phyloP scores from a whole-genome alignment of 2,113 vertebrate genomes.

The Eublepharis macularius region DNA sequence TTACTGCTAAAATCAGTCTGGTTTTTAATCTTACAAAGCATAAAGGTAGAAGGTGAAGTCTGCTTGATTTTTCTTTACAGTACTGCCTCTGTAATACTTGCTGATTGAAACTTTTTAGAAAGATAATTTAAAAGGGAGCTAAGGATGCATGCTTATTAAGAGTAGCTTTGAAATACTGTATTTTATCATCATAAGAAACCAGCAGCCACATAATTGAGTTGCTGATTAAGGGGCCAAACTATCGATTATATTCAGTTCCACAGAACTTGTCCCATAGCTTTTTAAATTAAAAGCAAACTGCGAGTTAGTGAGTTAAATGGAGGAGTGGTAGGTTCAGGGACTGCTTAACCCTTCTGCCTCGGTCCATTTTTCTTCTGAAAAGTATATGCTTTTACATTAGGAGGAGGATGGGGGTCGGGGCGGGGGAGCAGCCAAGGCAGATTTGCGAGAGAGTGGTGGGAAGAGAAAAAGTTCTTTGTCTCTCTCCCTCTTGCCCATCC shows the following conservation, averaged over 20 bases:
- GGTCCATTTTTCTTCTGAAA: not conserved
- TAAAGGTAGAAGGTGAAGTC: slow-evolving; percentile 50
- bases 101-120: slow-evolving; percentile 54
- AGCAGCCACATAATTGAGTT: not conserved
- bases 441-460: no score
- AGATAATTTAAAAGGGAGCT: slow-evolving; percentile 50
- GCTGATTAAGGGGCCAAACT: not conserved
- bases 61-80: slow-evolving; percentile 49
- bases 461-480: not conserved
- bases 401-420: no score
- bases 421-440: not conserved
- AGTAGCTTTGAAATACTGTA: slow-evolving; percentile 29
- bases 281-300: not conserved
- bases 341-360: not conserved
- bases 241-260: not conserved
- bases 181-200: not conserved
- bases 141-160: slow-evolving; percentile 6
- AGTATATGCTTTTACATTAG: not conserved
- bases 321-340: no score
- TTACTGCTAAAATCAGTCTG: slow-evolving; percentile 51
- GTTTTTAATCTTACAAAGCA: slow-evolving; percentile 23
- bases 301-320: no score
- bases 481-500: not conserved
- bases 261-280: not conserved
- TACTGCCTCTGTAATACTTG: slow-evolving; percentile 58